Evolutionary conservation across 2,797 vertebrate genomes (phyloP), one percentile per base, ranked within the genome.

Genomic region (Hafferia zeledoni): DNA sequence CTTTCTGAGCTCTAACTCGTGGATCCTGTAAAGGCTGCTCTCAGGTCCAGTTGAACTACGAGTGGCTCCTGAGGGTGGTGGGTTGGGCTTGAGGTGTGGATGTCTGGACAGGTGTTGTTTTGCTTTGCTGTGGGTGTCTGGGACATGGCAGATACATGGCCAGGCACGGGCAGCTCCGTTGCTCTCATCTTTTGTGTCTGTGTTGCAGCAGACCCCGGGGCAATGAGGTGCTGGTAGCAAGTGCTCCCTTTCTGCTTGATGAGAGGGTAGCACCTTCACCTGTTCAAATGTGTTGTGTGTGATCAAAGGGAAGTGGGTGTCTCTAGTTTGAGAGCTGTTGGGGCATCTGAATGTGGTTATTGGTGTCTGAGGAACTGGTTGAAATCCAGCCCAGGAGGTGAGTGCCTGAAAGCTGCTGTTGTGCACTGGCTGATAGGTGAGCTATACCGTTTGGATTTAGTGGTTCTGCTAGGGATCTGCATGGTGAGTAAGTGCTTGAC

Each of bases 351-450:
- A 1, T 68, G 47, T 65, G 72, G 72, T 84, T 85, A 30, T 56
- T 83, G 56, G 69, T 59, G 68, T 85, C 71, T 50, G 67, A 89
- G 68, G 64, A 71, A 5, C 70, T 43, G 31, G 43, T 67, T 90
- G 64, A 87, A 89, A 52, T 67, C 28, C 44, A 56, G 56, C 44
- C 49, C n/a, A 24, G 52, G 41, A 63, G 82, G 35, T 46, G 69
- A 69, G 56, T 59, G 44, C 43, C 70, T 96, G 87, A 87, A 93
- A 87, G 63, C 82, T 77, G 56, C 84, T 89, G 23, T 65, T 92
- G 83, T 95, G 81, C 47, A 3, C 19, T 63, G 47, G 28, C 35
- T 87, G 13, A 44, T 74, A 44, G 0, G 0, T 70, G 39, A 77
- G 17, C 39, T 82, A 0, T 33, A 24, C 31, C 22, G 0, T 65